Conservation (phyloP, 2,888 invertebrate species). For the Calameuta pallipes region DNA sequence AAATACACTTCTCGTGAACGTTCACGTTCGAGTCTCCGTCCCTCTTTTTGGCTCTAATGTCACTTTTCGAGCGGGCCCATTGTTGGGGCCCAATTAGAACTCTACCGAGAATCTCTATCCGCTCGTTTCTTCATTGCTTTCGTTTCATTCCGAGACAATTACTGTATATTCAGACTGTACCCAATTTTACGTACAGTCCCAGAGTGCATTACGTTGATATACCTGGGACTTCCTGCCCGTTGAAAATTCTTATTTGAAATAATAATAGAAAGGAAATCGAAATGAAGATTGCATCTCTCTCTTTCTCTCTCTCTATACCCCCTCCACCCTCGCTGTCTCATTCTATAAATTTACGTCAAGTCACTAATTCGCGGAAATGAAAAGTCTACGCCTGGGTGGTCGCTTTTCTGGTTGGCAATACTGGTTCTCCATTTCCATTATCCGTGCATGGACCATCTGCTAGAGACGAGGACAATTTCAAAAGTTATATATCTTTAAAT, state of each 20-base stretch:
- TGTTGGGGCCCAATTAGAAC: background rate
- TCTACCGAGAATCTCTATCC: background rate
- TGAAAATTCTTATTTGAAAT: background rate
- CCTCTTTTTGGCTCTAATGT: background rate
- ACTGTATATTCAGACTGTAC: background rate
- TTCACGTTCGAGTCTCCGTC: background rate
- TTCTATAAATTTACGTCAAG: conserved; percentile 34
- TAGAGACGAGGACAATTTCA: background rate
- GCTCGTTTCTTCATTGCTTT: background rate
- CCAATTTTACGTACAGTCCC: background rate
- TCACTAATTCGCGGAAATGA: conserved; percentile 32
- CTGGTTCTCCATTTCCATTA: background rate
- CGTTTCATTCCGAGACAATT: background rate
- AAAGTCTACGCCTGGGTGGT: conserved; percentile 39
- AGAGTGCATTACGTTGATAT: background rate
- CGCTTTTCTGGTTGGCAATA: background rate
- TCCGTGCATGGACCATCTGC: background rate
- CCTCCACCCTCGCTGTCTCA: background rate
- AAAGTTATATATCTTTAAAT: background rate
- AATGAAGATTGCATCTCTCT: background rate
- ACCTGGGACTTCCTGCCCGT: background rate
- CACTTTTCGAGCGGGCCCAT: background rate
- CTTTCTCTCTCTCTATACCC: too few species aligned
- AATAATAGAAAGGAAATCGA: background rate
- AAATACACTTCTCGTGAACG: conserved; percentile 13